Percentiles rank a stretch among this genome's conserved stretches.
Conservation (phyloP, 1,140 invertebrate genomes). For the Drosophila saltans region DNA sequence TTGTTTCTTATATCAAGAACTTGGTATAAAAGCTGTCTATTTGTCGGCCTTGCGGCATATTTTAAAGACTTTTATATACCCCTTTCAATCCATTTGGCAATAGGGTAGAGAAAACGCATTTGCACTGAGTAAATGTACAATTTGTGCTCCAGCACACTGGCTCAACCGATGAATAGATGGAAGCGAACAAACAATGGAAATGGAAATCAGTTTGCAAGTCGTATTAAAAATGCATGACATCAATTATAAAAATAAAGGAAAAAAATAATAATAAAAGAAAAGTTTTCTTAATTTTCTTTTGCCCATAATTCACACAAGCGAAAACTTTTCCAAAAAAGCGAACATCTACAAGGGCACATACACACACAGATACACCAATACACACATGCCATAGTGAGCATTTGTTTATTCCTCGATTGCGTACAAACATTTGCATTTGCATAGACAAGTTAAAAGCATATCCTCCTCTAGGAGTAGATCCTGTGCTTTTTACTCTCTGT, state of each 20-base stretch:
- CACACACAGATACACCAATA: constrained; percentile 26
- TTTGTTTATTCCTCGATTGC: constrained; percentile 78
- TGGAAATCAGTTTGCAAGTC: constrained; percentile 38
- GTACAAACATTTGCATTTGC: constrained; percentile 78
- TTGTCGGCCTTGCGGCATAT: no score
- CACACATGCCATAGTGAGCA: constrained; percentile 41
- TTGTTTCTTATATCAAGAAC: no score
- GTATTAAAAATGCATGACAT: constrained; percentile 74
- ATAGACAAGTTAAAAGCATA: constrained; percentile 76
- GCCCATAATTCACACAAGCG: constrained; percentile 60
- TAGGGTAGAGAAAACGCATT: constrained; percentile 4
- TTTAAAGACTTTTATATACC: background rate
- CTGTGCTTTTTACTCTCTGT: background rate
- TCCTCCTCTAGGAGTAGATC: constrained; percentile 15
- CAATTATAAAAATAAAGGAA: constrained; percentile 53
- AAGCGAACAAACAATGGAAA: constrained; percentile 31
- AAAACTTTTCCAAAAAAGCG: constrained; percentile 60
- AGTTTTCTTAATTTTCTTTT: constrained; percentile 72
- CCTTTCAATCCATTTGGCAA: background rate
- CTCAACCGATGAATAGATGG: constrained; percentile 4
- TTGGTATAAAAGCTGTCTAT: no score
- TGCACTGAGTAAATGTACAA: background rate
- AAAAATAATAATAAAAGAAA: constrained; percentile 27
- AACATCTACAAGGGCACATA: constrained; percentile 47
- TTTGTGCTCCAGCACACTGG: constrained; percentile 19